Evolutionary conservation across 1,140 invertebrate genomes (phyloP), one percentile per base, ranked within the genome.

Genomic region (Caenorhabditis tropicalis): DNA sequence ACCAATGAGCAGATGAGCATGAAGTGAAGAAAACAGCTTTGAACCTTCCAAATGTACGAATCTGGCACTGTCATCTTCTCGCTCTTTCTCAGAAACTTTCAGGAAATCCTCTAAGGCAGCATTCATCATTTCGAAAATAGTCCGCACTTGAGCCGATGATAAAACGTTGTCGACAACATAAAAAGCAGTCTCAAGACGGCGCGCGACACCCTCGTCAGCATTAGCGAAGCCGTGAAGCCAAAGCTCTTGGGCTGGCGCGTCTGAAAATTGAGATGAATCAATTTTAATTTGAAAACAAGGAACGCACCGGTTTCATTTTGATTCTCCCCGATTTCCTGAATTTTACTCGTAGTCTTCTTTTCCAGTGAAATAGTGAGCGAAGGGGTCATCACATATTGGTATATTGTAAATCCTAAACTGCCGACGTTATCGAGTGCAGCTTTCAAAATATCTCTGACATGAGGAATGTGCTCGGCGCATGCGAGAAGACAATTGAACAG

Each of bases 161-260:
- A 74, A n/a, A 12, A 74, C 65, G 43, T 74, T 74, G n/a, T 74
- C 65, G 19, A 74, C n/a, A 31, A 74, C 65, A n/a, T 43, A 74
- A 15, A 74, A 74, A 10, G 65, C 65, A 6, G 36, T 43, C 5
- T 74, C 65, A 21, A 74, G 36, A 31, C 65, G 65, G 21, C n/a
- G 36, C 43, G 36, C 33, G 4, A 74, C 65, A 24, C 65, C 36
- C 19, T 74, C 65, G n/a, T 74, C 65, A 21, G 19, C 2, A 24
- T 46, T 46, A 9, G 21, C 36, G n/a, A 74, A 33, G 10, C 65
- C 65, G 10, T 74, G 5, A 21, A 74, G 29, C 65, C 65, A 74
- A 5, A 74, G 27, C 24, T 74, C 65, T 4, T 74, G 36, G 36
- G 10, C 7, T 24, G 36, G 33, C 5, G 65, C 10, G 0, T 74